A percentile compares a stretch with the other conserved stretches of the same genome.
phyloP scores from a whole-genome alignment of 2,888 invertebrate genomes.

The Folsomia manolachei region DNA sequence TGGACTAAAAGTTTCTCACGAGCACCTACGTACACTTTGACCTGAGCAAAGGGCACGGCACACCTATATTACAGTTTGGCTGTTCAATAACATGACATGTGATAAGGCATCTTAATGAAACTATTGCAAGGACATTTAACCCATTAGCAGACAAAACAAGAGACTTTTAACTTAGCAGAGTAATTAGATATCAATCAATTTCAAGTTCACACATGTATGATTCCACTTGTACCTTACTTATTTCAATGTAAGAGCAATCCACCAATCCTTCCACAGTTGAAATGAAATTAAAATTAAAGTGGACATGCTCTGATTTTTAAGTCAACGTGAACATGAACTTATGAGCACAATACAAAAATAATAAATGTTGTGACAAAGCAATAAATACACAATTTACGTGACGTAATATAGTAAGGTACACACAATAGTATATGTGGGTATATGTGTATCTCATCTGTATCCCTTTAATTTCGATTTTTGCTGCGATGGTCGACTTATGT shows the following conservation, averaged over 20 bases:
- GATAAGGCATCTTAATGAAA: slow-evolving; percentile 7
- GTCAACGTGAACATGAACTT: not conserved
- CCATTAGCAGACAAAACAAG: not conserved
- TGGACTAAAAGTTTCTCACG: slow-evolving; percentile 2
- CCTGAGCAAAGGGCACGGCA: not conserved
- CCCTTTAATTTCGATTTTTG: too few relatives aligned
- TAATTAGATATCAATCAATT: slow-evolving; percentile 22
- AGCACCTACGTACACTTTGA: too few relatives aligned
- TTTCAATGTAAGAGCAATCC: too few relatives aligned
- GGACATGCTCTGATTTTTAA: slow-evolving; percentile 6
- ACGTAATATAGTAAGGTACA: not conserved
- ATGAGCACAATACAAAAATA: too few relatives aligned
- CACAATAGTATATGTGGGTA: not conserved
- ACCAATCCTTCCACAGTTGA: not conserved
- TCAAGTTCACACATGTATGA: not conserved
- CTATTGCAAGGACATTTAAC: not conserved
- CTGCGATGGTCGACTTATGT: not conserved
- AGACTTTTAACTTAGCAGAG: not conserved
- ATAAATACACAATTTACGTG: not conserved
- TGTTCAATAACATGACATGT: not conserved
- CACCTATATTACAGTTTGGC: not conserved
- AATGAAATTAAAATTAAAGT: slow-evolving; percentile 19
- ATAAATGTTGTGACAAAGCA: slow-evolving; percentile 18
- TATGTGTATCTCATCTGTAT: not conserved
- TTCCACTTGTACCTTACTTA: too few relatives aligned